phyloP scores from a whole-genome alignment of 2,113 vertebrate genomes.

The Gallinago jamesoni region DNA sequence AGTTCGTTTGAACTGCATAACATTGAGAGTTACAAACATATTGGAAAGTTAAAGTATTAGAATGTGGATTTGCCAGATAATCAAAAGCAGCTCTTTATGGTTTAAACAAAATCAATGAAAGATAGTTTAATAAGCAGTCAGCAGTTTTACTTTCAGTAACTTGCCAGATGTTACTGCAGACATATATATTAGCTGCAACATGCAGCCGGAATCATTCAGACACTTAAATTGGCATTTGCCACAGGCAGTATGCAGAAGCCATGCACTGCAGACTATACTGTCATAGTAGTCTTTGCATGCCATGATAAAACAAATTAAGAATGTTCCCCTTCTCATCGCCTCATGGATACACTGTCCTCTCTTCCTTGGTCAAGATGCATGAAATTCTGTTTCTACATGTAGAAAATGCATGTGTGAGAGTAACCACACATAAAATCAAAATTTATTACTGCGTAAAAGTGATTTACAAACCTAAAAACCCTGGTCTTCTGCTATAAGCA shows the following conservation, averaged over 20 bases:
- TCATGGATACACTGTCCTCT: background rate
- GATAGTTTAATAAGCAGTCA: constrained; percentile 37
- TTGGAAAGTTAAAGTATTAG: background rate
- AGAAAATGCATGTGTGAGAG: background rate
- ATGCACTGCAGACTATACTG: background rate
- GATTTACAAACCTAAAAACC: background rate
- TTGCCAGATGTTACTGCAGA: background rate
- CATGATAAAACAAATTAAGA: background rate
- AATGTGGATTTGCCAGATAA: constrained; percentile 30
- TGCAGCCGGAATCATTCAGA: background rate
- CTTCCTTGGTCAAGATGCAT: background rate
- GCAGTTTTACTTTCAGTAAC: constrained; percentile 25
- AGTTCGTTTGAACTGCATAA: background rate
- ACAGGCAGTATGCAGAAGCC: background rate
- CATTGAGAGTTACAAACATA: background rate
- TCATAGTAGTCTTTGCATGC: background rate
- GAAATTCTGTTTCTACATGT: background rate
- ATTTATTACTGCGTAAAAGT: background rate
- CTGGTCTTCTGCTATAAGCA: background rate
- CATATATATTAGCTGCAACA: background rate
- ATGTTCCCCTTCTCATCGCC: background rate
- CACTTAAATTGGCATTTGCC: background rate
- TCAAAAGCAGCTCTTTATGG: constrained; percentile 13
- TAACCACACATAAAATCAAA: background rate
- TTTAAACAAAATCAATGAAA: constrained; percentile 46